Conservation (phyloP, 64 coral and sea anemone genomes). For the Montipora efflorescens region DNA sequence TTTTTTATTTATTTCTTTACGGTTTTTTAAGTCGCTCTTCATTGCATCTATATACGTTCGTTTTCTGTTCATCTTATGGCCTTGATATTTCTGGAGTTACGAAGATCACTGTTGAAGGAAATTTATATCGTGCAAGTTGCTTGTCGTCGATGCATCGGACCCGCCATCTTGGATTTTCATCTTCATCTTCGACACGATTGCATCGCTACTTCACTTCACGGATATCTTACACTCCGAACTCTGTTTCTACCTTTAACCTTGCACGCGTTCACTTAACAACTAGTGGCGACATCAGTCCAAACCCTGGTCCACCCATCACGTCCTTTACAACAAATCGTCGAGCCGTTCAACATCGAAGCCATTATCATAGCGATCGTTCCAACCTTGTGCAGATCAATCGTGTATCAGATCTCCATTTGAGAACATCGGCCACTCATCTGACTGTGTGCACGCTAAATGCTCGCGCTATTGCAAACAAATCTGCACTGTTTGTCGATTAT, state of each 20-base stretch:
- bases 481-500: too few relatives aligned
- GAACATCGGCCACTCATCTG: not conserved
- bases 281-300: conserved; percentile 16
- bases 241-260: conserved; percentile 9
- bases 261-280: conserved; percentile 19
- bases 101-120: conserved; percentile 4
- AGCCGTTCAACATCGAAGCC: conserved; percentile 23
- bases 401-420: conserved; percentile 14
- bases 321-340: conserved; percentile 18
- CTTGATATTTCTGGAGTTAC: conserved; percentile 24
- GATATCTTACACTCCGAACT: conserved; percentile 24
- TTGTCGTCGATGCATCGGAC: not conserved
- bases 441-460: too few relatives aligned
- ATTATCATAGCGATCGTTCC: conserved; percentile 8
- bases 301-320: conserved; percentile 24
- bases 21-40: conserved; percentile 28
- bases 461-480: too few relatives aligned
- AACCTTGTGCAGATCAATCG: conserved; percentile 23
- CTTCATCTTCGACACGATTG: not conserved
- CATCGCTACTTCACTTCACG: conserved; percentile 24
- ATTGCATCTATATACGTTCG: not conserved
- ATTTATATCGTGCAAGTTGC: conserved; percentile 4
- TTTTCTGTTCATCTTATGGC: conserved; percentile 18
- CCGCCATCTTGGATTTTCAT: conserved; percentile 23
- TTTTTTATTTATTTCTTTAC: conserved; percentile 4